Conservation (phyloP, 2,888 invertebrate genomes). For the Tenthredo distinguenda region DNA sequence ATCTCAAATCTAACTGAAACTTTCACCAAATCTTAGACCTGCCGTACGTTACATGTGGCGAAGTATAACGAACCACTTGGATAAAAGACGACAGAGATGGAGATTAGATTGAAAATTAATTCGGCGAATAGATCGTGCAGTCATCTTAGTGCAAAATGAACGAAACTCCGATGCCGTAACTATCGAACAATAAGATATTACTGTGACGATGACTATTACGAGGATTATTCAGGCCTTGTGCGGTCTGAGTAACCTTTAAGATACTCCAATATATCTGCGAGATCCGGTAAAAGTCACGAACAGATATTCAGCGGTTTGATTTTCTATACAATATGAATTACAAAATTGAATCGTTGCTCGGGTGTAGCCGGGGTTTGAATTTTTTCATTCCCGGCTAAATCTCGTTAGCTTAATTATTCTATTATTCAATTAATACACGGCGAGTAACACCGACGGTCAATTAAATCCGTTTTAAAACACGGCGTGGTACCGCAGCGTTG, state of each 20-base stretch:
- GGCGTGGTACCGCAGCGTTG: neutral
- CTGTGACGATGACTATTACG: conserved; percentile 19
- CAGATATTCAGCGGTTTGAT: neutral
- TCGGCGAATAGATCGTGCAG: neutral
- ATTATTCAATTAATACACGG: conserved; percentile 5
- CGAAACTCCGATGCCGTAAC: conserved; percentile 26
- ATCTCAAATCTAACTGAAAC: neutral
- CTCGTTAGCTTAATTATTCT: conserved; percentile 23
- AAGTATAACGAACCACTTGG: neutral
- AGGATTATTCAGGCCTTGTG: conserved; percentile 11
- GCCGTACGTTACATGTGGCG: neutral
- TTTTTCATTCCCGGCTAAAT: neutral
- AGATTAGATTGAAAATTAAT: neutral
- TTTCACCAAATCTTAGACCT: conserved; percentile 33
- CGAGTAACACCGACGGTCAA: conserved; percentile 3
- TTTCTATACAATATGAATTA: neutral
- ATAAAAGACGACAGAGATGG: neutral
- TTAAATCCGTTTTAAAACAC: neutral
- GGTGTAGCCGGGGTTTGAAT: neutral
- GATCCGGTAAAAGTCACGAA: conserved; percentile 14
- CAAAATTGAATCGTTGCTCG: neutral
- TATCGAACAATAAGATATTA: conserved; percentile 9
- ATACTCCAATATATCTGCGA: conserved; percentile 3
- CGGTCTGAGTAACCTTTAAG: conserved; percentile 19
- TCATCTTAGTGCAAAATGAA: neutral